A percentile compares a stretch with the other conserved stretches of the same genome.
Conservation (phyloP, 1,140 invertebrate genomes). For the Pseudomyrmex sp. region DNA sequence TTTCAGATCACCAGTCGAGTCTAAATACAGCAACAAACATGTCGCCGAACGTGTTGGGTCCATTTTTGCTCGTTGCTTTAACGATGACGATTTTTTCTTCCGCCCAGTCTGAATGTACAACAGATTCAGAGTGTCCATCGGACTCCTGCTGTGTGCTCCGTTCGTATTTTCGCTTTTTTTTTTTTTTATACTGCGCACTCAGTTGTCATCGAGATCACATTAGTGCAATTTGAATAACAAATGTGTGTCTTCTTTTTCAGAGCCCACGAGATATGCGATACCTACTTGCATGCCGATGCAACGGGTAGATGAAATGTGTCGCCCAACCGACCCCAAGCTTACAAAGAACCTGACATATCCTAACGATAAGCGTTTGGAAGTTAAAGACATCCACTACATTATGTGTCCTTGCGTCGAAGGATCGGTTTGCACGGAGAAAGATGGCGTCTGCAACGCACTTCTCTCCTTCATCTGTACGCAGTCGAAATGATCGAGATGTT, state of each 20-base stretch:
- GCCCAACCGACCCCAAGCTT: constrained; percentile 47
- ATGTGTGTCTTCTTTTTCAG: constrained; percentile 50
- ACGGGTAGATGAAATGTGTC: constrained; percentile 67
- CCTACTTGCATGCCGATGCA: constrained; percentile 69
- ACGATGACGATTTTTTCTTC: not conserved
- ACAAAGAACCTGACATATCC: constrained; percentile 70
- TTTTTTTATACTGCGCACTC: not conserved
- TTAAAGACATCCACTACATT: constrained; percentile 69
- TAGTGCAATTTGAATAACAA: not conserved
- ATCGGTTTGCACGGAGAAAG: constrained; percentile 60
- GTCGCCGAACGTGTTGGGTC: constrained; percentile 24
- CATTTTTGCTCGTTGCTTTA: constrained; percentile 15
- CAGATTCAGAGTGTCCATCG: constrained; percentile 54
- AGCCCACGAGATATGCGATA: constrained; percentile 63
- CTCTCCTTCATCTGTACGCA: not conserved
- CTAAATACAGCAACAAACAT: constrained; percentile 34
- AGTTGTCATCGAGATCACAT: not conserved
- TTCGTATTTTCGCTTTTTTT: constrained; percentile 21
- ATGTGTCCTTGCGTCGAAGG: constrained; percentile 75
- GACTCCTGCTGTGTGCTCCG: constrained; percentile 67
- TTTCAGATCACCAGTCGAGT: constrained; percentile 24
- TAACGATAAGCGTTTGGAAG: constrained; percentile 55
- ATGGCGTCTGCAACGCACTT: constrained; percentile 52
- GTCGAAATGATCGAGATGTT: not conserved
- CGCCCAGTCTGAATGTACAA: constrained; percentile 51